A percentile compares a stretch with the other conserved stretches of the same genome.
These are phyloP conservation scores for Gallinago media DNA, from an alignment of 2,113 vertebrate genomes.

Conservation along the genomic window DNA sequence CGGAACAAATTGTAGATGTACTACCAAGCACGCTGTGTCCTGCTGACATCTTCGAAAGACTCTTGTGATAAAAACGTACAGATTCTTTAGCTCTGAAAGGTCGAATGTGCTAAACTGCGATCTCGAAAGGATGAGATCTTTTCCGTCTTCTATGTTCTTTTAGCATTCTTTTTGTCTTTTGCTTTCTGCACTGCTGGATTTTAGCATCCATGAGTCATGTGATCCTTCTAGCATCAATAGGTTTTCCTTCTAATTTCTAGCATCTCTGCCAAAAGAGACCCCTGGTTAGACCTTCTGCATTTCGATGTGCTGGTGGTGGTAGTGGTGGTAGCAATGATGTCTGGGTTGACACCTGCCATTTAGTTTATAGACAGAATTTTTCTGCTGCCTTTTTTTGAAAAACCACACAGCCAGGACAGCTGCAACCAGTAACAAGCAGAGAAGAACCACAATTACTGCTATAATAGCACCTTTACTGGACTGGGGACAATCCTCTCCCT, in stretches of 20 bases:
- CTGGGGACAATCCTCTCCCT: constrained; percentile 73
- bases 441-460: constrained; percentile 83
- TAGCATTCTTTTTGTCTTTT: constrained; percentile 43
- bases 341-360: constrained; percentile 86
- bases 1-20: background rate
- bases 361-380: constrained; percentile 91
- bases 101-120: background rate
- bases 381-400: constrained; percentile 88
- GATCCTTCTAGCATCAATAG: constrained; percentile 2
- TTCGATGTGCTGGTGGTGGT: constrained; percentile 90
- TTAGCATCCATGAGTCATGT: constrained; percentile 43
- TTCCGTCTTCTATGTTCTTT: constrained; percentile 34
- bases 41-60: constrained; percentile 16
- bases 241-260: background rate
- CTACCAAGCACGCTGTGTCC: background rate
- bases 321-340: constrained; percentile 85
- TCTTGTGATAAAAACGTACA: background rate
- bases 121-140: background rate
- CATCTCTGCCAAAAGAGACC: background rate
- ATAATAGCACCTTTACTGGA: constrained; percentile 81
- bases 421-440: constrained; percentile 79
- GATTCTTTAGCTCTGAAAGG: background rate
- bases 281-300: constrained; percentile 87
- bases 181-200: constrained; percentile 57
- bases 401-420: constrained; percentile 85